These are phyloP conservation scores for Ophioninae sp. DNA, from an alignment of 2,888 invertebrate species.

Conservation along the genomic window DNA sequence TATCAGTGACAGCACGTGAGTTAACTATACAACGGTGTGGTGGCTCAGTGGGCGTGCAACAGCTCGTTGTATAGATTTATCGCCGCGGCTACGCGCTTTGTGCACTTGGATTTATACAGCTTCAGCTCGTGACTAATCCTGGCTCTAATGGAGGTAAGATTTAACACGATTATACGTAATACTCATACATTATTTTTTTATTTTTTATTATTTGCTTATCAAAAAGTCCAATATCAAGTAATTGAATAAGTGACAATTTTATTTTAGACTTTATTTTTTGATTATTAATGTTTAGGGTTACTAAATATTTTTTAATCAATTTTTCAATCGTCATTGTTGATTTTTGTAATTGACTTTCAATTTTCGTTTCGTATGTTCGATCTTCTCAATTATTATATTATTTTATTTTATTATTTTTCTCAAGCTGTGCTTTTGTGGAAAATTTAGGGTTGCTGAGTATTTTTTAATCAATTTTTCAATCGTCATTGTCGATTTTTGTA, in stretches of 20 bases:
- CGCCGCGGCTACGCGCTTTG: constrained; percentile 33
- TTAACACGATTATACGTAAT: constrained; percentile 11
- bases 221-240: neutral
- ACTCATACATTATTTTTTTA: neutral
- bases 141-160: constrained; percentile 12
- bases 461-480: too few species aligned
- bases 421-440: too few species aligned
- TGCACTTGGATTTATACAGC: constrained; percentile 21
- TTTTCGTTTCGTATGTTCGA: neutral
- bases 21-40: constrained; percentile 17
- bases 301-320: neutral
- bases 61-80: constrained; percentile 53
- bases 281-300: neutral
- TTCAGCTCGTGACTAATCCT: constrained; percentile 9
- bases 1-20: constrained; percentile 51
- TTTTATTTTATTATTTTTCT: too few species aligned
- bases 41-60: constrained; percentile 43
- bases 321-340: neutral
- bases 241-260: neutral
- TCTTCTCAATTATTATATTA: neutral
- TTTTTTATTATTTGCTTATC: neutral
- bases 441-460: too few species aligned
- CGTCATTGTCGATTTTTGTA: too few species aligned
- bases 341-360: neutral
- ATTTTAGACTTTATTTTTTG: neutral